Percentiles rank a stretch among this genome's conserved stretches.
Conservation (phyloP, 2,113 vertebrate species). For the Saguinus imperator region DNA sequence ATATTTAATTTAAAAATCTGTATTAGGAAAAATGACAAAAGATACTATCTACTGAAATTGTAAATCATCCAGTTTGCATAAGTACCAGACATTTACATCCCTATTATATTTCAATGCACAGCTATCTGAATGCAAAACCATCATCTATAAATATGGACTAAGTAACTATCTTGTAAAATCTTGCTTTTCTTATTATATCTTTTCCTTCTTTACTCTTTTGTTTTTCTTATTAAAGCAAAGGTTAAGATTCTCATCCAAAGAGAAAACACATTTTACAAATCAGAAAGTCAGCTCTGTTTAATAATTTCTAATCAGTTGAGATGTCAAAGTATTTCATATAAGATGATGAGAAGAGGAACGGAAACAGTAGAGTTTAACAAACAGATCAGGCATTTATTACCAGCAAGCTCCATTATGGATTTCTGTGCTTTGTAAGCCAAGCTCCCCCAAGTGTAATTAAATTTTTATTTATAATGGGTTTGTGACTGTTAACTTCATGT, state of each 20-base stretch:
- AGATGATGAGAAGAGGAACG: conserved; percentile 71
- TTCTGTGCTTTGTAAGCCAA: conserved; percentile 85
- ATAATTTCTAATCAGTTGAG: conserved; percentile 71
- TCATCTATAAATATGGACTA: background rate
- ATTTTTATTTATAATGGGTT: conserved; percentile 88
- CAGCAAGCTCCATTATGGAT: conserved; percentile 83
- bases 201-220: conserved; percentile 55
- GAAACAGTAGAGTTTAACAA: conserved; percentile 82
- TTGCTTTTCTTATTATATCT: conserved; percentile 16
- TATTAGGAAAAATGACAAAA: conserved; percentile 2
- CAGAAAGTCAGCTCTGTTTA: conserved; percentile 63
- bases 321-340: conserved; percentile 76
- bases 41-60: background rate
- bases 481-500: conserved; percentile 83
- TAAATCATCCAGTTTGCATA: background rate
- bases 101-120: background rate
- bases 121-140: background rate
- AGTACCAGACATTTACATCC: background rate
- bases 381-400: conserved; percentile 85
- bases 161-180: background rate
- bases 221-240: conserved; percentile 73
- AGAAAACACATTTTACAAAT: conserved; percentile 62
- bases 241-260: conserved; percentile 52
- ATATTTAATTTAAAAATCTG: conserved; percentile 25
- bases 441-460: conserved; percentile 86